Evolutionary conservation across 1,140 invertebrate species (phyloP).

Genomic region (Pollicipes pollicipes): DNA sequence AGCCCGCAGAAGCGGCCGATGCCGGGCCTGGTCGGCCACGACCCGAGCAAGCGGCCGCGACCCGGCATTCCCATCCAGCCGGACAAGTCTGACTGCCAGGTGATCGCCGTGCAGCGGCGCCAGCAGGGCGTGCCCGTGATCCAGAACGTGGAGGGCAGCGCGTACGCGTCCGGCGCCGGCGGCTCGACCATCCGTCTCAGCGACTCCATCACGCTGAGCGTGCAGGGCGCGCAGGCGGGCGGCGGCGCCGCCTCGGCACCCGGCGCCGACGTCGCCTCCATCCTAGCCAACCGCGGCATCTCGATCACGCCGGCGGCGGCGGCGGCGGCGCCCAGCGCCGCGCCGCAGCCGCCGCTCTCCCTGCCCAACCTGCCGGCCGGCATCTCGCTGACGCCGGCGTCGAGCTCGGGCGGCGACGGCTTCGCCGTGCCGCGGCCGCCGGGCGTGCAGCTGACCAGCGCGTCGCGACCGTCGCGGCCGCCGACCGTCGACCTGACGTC

Average conservation of each 20-base stretch:
- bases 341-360: not conserved
- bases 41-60: not conserved
- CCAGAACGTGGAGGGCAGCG: conserved; percentile 44
- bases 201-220: not conserved
- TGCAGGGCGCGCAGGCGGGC: not conserved
- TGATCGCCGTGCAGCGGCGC: conserved; percentile 48
- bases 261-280: not conserved
- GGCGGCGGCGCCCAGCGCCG: not conserved
- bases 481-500: not conserved
- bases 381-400: not conserved
- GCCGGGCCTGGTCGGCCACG: not conserved
- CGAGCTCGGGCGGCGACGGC: not conserved
- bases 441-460: not conserved
- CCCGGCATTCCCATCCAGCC: conserved; percentile 33
- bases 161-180: conserved; percentile 19
- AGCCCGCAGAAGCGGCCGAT: not conserved
- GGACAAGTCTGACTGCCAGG: conserved; percentile 39
- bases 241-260: not conserved
- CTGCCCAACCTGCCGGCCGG: not conserved
- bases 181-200: not conserved
- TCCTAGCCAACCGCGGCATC: conserved; percentile 2
- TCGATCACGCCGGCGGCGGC: not conserved
- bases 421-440: conserved; percentile 4
- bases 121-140: conserved; percentile 48
- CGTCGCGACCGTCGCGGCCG: not conserved